A percentile compares a stretch with the other conserved stretches of the same genome.
phyloP scores from a whole-genome alignment of 2,113 vertebrate species.

The Caloenas nicobarica region DNA sequence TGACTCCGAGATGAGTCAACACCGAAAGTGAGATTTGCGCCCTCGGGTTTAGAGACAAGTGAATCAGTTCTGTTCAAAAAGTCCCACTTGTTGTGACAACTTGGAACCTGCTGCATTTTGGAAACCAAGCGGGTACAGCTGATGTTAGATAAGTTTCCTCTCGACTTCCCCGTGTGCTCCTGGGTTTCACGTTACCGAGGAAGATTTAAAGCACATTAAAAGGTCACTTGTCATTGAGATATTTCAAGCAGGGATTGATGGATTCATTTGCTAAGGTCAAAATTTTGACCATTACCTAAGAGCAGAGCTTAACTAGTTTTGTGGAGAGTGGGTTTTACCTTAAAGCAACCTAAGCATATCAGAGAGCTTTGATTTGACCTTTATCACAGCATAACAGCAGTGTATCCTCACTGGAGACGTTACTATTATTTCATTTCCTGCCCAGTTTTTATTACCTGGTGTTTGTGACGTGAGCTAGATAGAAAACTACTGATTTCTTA shows the following conservation, averaged over 20 bases:
- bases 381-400: rapidly evolving
- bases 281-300: not conserved
- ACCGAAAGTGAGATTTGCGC: not conserved
- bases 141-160: not conserved
- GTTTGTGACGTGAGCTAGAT: not conserved
- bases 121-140: not conserved
- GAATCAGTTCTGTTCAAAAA: not conserved
- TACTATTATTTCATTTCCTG: not conserved
- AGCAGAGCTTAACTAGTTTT: not conserved
- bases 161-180: not conserved
- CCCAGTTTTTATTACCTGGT: not conserved
- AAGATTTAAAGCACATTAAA: not conserved
- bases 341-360: not conserved
- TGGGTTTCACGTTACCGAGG: not conserved
- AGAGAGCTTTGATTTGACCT: not conserved
- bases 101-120: not conserved
- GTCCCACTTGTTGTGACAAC: not conserved
- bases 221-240: not conserved
- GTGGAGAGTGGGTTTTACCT: not conserved
- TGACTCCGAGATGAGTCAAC: not conserved
- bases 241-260: not conserved
- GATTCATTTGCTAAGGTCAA: not conserved
- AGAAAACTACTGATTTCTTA: not conserved
- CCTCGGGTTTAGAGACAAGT: not conserved
- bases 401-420: rapidly evolving